Evolutionary conservation across 1,140 invertebrate species (phyloP), one percentile per base, ranked within the genome.

Genomic region (Uloborus diversus): DNA sequence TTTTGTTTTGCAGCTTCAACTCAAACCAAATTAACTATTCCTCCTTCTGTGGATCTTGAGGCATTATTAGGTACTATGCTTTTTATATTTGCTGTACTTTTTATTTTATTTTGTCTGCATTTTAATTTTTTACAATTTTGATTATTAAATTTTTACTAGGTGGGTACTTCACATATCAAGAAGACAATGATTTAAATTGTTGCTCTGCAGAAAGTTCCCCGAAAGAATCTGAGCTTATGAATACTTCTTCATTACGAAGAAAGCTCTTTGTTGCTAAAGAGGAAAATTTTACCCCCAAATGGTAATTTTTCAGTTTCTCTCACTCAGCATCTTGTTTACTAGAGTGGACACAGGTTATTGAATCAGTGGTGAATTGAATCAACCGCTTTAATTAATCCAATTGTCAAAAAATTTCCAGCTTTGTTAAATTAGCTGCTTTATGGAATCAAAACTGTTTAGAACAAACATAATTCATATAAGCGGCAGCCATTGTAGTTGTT

Each of bases 221-320:
- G 37, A 53, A 68, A 14, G 62, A 56, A 49, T 17, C 20, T 17
- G 62, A 68, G 30, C 20, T 20, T n/a, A 28, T 69, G 14, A 68
- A 51, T 59, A 68, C 64, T 51, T 68, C 75, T 32, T 79, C 75
- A 37, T 49, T 79, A 30, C 17, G 75, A 32, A n/a, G 75, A 42
- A 79, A 68, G 23, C 59, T 79, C 49, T 79, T 79, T 68, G 35
- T 47, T 11, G 20, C 28, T 25, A 64, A 68, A n/a, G 73, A 65
- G 14, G 61, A 65, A 28, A 2, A 27, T 25, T 3, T 14, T 28
- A 35, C 71, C 20, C 71, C 71, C n/a, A 2, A 11, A 35, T 59
- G 33, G 68, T 71, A 59, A 17, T n/a, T 68, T 68, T 28, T 13
- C 11, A 42, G 2, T 42, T 35, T 62, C 5, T 2, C 14, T n/a